Base-by-base conservation (phyloP, 2,797 vertebrate genomes). In the Cossypha niveicapilla region DNA sequence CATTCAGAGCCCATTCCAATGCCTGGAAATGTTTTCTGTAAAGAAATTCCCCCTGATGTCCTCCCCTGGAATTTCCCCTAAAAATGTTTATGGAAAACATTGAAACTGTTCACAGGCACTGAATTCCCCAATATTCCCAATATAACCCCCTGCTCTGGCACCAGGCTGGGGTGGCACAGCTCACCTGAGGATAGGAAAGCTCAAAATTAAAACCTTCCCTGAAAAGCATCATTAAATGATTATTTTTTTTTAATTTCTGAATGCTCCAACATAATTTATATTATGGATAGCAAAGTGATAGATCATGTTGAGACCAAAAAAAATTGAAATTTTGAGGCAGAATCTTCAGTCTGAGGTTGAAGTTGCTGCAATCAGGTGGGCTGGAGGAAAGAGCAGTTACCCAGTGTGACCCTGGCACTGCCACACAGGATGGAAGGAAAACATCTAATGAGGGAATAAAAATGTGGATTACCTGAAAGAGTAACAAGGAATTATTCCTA, bases 1-100 rank as follows among this genome's bases (percentile, higher is more conserved):
- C 45, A 13, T 50, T 21, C 23, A 76, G 71, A n/a, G 47, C 34
- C 34, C 30, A 48, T 87, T 70, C 50, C 53, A 39, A 6, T 18
- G 50, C 63, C 21, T 63, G 56, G 37, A n/a, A 54, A 5, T 11
- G 0, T 9, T 32, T 54, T 8, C 9, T 1, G 0, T 13, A 19
- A 18, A 13, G 42, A 22, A 82, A 76, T 82, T 34, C n/a, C 42
- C 30, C 9, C 63, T 44, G 11, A 13, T 30, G 56, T 37, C 5
- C 41, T 75, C 11, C 19, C 63, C 78, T 63, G 48, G 56, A 24
- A 7, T 67, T 3, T 32, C 12, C 13, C 44, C 23, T 30, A 28
- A 32, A 70, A 88, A 82, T 27, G 10, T 57, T 11, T 9, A 4
- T 75, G 39, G 28, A 67, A 91, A 45, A 53, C 24, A 23, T 63